Percentiles rank a stretch among this genome's conserved stretches.
These are phyloP conservation scores for Sarcophaga caerulescens DNA, from an alignment of 2,888 invertebrate species.

Conservation along the genomic window DNA sequence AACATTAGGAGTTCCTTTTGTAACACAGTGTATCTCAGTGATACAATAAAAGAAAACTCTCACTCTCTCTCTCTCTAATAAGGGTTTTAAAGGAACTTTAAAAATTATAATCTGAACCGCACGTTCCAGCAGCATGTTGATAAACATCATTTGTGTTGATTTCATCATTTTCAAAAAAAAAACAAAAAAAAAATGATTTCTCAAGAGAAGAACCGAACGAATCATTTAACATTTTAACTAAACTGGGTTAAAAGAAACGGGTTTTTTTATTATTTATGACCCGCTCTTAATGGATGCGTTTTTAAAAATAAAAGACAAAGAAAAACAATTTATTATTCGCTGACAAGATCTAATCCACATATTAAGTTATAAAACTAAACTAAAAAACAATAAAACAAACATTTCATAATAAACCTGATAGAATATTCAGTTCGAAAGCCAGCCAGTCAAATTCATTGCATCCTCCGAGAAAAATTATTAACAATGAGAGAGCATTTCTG, in stretches of 20 bases:
- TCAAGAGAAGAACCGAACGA: background rate
- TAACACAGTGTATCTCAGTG: no score
- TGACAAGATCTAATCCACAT: conserved; percentile 7
- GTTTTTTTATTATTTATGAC: conserved; percentile 23
- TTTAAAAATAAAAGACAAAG: background rate
- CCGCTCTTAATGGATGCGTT: background rate
- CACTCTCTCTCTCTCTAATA: no score
- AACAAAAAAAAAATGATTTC: background rate
- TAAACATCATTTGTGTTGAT: no score
- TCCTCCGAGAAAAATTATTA: no score
- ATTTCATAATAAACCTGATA: no score
- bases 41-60: no score
- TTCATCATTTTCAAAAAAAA: background rate
- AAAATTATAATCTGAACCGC: background rate
- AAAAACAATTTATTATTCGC: conserved; percentile 4
- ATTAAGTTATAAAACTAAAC: no score
- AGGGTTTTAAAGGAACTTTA: background rate
- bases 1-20: no score
- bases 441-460: no score
- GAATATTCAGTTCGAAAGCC: no score
- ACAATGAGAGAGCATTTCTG: no score
- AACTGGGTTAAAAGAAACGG: conserved; percentile 53
- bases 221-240: conserved; percentile 13
- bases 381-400: no score
- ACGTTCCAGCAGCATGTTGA: conserved; percentile 22